These are phyloP conservation scores for Argopecten irradians DNA, from an alignment of 1,140 invertebrate species.

Conservation along the genomic window DNA sequence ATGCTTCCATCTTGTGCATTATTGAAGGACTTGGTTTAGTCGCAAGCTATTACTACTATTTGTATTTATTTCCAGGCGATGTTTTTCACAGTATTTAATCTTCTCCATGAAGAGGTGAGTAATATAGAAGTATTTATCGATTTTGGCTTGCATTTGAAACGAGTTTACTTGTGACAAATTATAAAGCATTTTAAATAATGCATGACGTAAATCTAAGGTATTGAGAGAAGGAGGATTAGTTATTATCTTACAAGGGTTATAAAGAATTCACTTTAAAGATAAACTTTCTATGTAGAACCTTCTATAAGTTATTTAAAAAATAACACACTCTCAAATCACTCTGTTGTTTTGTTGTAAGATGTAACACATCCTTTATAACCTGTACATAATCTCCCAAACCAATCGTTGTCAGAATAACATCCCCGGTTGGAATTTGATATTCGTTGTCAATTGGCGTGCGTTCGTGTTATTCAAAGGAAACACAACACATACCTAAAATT, in stretches of 20 bases:
- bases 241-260: neutral
- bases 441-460: too few relatives aligned
- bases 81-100: constrained; percentile 74
- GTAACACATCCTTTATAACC: too few relatives aligned
- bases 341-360: too few relatives aligned
- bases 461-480: too few relatives aligned
- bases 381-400: too few relatives aligned
- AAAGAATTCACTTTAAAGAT: neutral
- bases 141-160: neutral
- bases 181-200: neutral
- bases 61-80: constrained; percentile 64
- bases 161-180: neutral
- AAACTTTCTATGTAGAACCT: neutral
- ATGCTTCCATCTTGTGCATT: neutral
- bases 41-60: too few relatives aligned
- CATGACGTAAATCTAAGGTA: neutral
- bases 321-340: too few relatives aligned
- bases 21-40: neutral
- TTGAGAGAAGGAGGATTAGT: neutral
- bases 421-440: too few relatives aligned
- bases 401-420: too few relatives aligned
- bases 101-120: constrained; percentile 74
- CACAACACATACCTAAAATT: too few relatives aligned
- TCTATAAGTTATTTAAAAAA: too few relatives aligned
- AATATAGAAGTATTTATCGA: too few relatives aligned